Evolutionary conservation across 1,140 invertebrate genomes (phyloP).

Genomic region (Euglossa dilemma): DNA sequence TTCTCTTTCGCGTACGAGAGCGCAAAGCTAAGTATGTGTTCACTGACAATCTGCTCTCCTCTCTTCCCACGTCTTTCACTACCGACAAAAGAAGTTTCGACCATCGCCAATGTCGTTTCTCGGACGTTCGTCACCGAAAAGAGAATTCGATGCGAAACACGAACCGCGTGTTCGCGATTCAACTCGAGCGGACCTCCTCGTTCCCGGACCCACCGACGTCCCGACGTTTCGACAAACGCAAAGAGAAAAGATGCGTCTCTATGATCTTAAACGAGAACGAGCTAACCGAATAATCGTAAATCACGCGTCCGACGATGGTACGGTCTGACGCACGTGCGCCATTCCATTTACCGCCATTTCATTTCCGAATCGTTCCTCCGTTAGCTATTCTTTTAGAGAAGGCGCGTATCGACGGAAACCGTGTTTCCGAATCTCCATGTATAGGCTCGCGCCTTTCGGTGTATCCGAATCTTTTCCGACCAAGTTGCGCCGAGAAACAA

Average conservation of each 20-base stretch:
- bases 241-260: not conserved
- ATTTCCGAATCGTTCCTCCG: slow-evolving; percentile 9
- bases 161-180: not conserved
- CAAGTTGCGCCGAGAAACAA: not conserved
- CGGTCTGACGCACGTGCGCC: not conserved
- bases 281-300: not conserved
- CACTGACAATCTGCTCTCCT: slow-evolving; percentile 50
- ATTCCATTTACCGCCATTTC: not conserved
- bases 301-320: not conserved
- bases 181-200: too few species aligned
- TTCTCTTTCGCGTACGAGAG: slow-evolving; percentile 44
- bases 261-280: not conserved
- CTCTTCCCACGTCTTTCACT: slow-evolving; percentile 68
- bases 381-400: not conserved
- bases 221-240: not conserved
- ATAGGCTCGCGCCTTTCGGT: not conserved
- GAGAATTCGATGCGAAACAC: not conserved
- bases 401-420: not conserved
- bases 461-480: slow-evolving; percentile 12
- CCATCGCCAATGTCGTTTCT: slow-evolving; percentile 58
- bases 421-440: slow-evolving; percentile 7
- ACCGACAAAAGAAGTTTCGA: slow-evolving; percentile 65
- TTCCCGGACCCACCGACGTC: too few species aligned
- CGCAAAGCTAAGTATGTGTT: slow-evolving; percentile 12
- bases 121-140: slow-evolving; percentile 32